Evolutionary conservation across 92 coral and sea anemone genomes (phyloP), one percentile per base, ranked within the genome.

Genomic region (Umimayanthus kanabou): DNA sequence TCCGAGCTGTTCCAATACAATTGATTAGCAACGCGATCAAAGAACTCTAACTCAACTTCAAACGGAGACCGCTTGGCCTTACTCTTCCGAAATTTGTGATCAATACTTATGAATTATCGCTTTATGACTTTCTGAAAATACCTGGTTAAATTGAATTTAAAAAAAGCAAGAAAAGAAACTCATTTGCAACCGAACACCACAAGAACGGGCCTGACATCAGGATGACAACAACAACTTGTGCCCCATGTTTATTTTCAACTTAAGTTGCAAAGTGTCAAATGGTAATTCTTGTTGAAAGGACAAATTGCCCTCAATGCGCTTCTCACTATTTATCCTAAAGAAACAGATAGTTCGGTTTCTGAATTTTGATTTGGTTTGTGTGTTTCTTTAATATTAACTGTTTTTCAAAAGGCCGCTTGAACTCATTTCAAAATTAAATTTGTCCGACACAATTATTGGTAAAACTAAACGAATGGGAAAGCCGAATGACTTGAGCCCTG

Each of bases 81-180:
- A 25, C 50, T 75, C 49, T 18, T 80, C 82, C 11, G 33, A 55
- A 57, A 28, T 29, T 80, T 39, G 74, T 0, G 26, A 16, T 65
- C 85, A 65, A 65, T 81, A 81, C 42, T 23, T 78, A 49, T 43
- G 57, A 78, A 53, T 20, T 75, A 75, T 75, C 50, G 42, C 6
- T 37, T 40, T 75, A 14, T 6, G 28, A 75, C 9, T 18, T 39
- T 75, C 14, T 33, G 39, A n/a, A 40, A 39, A 75, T 75, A 50
- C 49, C n/a, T 22, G 42, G 23, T 39, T 39, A 50, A 75, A 20
- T 39, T 70, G 1, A 33, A 0, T 33, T 33, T 0, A 33, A 33
- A 28, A n/a, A 43, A n/a, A 37, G 29, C 1, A 61, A 18, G n/a
- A 25, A 61, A 23, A 22, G 16, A 39, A 11, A 75, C 28, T 4